Conservation (phyloP, 37 sponge, comb jelly and placozoan genomes). For the Cliona cf. orientalis region DNA sequence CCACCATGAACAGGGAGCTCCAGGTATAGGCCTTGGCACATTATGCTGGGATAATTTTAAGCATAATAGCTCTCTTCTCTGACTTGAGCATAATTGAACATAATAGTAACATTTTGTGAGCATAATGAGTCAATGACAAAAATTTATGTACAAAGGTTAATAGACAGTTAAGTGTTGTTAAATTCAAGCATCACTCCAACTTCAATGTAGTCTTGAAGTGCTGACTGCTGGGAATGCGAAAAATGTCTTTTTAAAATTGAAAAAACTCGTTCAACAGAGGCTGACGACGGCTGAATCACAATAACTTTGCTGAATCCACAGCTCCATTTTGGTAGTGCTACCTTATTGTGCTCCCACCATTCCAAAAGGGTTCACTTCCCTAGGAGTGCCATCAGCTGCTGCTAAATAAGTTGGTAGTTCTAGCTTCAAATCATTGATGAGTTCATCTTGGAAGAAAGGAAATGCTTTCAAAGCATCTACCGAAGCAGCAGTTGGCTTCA, state of each 20-base stretch:
- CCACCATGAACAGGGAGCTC: too few relatives aligned
- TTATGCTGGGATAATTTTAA: too few relatives aligned
- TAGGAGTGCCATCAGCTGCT: conserved; percentile 25
- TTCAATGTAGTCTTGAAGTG: conserved; percentile 3
- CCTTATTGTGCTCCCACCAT: conserved; percentile 11
- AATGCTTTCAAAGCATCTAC: conserved; percentile 11
- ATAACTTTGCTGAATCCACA: conserved; percentile 15
- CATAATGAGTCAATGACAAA: too few relatives aligned
- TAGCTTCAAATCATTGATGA: conserved; percentile 5
- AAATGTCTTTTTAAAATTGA: conserved; percentile 11
- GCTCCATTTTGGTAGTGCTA: conserved; percentile 12
- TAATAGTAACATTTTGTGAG: too few relatives aligned
- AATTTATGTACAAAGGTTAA: too few relatives aligned
- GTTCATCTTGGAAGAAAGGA: background rate
- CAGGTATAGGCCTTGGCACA: too few relatives aligned
- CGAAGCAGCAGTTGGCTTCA: conserved; percentile 27
- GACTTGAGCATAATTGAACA: too few relatives aligned
- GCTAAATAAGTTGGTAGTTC: conserved; percentile 34
- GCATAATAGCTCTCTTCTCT: too few relatives aligned
- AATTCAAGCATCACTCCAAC: conserved; percentile 11
- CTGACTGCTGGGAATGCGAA: background rate
- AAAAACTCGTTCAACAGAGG: conserved; percentile 24
- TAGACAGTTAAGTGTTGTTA: background rate
- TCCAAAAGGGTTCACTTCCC: conserved; percentile 18
- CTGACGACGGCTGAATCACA: conserved; percentile 32